Conservation (phyloP, 2,797 vertebrate species). For the Trematomus bernacchii region DNA sequence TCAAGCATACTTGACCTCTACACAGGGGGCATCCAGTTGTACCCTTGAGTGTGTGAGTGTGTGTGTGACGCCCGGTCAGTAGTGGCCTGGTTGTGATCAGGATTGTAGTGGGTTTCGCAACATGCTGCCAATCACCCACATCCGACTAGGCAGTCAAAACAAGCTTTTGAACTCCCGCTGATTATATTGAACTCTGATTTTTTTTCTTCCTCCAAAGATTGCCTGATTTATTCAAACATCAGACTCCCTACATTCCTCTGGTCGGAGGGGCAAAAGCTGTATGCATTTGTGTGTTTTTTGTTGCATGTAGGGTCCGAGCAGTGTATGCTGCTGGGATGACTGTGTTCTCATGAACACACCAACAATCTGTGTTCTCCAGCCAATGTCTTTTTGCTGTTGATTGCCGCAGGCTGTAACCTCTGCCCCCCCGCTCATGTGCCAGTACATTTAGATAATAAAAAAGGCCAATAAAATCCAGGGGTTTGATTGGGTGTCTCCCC, state of each 20-base stretch:
- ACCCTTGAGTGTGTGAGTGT: slow-evolving; percentile 30
- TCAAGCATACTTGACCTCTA: slow-evolving; percentile 67
- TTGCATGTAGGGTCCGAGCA: slow-evolving; percentile 7
- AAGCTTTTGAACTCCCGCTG: slow-evolving; percentile 51
- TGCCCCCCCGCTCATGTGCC: slow-evolving; percentile 71
- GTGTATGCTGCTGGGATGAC: slow-evolving; percentile 47
- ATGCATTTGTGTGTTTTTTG: slow-evolving; percentile 1
- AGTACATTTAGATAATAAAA: slow-evolving; percentile 87
- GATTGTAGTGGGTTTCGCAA: slow-evolving; percentile 59
- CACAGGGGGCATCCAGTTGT: slow-evolving; percentile 42
- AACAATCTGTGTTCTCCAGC: slow-evolving; percentile 51
- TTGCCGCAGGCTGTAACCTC: slow-evolving; percentile 76
- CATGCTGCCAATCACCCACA: slow-evolving; percentile 73
- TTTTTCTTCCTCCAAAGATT: slow-evolving; percentile 17
- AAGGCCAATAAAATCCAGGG: slow-evolving; percentile 82
- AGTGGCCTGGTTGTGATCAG: slow-evolving; percentile 65
- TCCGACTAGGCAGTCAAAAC: slow-evolving; percentile 56
- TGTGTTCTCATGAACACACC: slow-evolving; percentile 59
- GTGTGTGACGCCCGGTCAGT: slow-evolving; percentile 43
- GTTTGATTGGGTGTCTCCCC: slow-evolving; percentile 84
- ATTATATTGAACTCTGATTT: slow-evolving; percentile 53
- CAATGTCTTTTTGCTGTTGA: slow-evolving; percentile 77
- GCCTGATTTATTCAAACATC: slow-evolving; percentile 38
- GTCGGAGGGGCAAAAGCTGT: slow-evolving; percentile 3
- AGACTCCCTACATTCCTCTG: slow-evolving; percentile 27